A percentile compares a stretch with the other conserved stretches of the same genome.
Evolutionary conservation across 2,888 invertebrate genomes (phyloP).

Genomic region (Tribolium freemani): DNA sequence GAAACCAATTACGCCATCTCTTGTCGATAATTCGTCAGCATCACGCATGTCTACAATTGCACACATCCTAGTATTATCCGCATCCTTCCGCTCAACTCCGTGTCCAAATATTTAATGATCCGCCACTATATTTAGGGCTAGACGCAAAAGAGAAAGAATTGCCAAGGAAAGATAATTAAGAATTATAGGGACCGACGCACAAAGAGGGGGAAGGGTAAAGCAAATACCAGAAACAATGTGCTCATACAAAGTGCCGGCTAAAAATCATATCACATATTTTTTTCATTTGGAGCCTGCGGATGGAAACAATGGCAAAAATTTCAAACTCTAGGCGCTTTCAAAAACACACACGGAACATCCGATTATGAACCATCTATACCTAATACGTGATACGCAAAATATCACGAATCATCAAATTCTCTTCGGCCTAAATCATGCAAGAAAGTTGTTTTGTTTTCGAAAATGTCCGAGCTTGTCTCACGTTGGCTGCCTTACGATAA

Average conservation of each 20-base stretch:
- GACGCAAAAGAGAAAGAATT: constrained; percentile 9
- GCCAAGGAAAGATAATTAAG: constrained; percentile 17
- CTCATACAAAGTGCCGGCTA: constrained; percentile 18
- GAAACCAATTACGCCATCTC: constrained; percentile 27
- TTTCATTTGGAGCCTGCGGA: constrained; percentile 12
- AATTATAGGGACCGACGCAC: constrained; percentile 4
- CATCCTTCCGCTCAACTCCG: constrained; percentile 2
- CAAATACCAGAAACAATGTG: constrained; percentile 16
- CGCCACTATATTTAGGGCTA: neutral
- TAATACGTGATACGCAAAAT: constrained; percentile 3
- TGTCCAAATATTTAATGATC: constrained; percentile 14
- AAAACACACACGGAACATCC: constrained; percentile 15
- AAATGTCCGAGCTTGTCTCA: neutral
- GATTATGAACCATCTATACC: constrained; percentile 14
- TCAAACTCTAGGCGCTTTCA: constrained; percentile 20
- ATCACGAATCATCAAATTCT: neutral
- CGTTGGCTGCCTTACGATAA: neutral
- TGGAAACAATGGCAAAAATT: constrained; percentile 27
- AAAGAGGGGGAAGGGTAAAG: constrained; percentile 8
- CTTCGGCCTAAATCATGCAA: constrained; percentile 1
- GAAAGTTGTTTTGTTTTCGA: constrained; percentile 7
- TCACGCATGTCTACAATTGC: constrained; percentile 14
- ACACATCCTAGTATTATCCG: constrained; percentile 9
- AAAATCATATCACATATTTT: constrained; percentile 31
- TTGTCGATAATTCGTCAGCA: constrained; percentile 21